Percentiles rank a stretch among this genome's conserved stretches.
phyloP scores from a whole-genome alignment of 2,797 vertebrate genomes.

The Pseudomugil gertrudae region DNA sequence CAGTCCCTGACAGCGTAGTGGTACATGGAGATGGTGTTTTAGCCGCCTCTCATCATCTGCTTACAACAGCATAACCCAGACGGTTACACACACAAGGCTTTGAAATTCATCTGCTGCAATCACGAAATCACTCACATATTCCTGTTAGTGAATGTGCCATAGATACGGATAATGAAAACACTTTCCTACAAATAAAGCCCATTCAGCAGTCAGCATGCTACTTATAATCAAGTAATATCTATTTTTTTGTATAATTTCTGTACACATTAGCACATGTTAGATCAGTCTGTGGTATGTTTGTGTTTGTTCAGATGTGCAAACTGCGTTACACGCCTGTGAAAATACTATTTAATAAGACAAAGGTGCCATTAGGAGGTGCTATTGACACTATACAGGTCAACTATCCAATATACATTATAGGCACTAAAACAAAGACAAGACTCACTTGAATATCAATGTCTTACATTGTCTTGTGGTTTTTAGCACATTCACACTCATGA shows the following conservation, averaged over 20 bases:
- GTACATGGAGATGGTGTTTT: slow-evolving; percentile 27
- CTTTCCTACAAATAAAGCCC: slow-evolving; percentile 23
- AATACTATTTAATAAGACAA: slow-evolving; percentile 42
- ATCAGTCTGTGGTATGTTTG: slow-evolving; percentile 19
- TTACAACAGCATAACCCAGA: slow-evolving; percentile 22
- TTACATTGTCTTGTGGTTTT: slow-evolving; percentile 54
- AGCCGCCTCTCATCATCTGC: slow-evolving; percentile 27
- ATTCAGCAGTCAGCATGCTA: slow-evolving; percentile 22
- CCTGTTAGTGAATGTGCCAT: slow-evolving; percentile 25
- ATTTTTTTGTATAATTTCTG: slow-evolving; percentile 12
- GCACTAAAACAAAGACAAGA: slow-evolving; percentile 75
- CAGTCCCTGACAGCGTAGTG: slow-evolving; percentile 41
- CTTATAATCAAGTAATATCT: slow-evolving; percentile 14
- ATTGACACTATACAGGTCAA: slow-evolving; percentile 52
- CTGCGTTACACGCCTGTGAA: slow-evolving; percentile 32
- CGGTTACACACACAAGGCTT: slow-evolving; percentile 26
- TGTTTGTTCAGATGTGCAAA: slow-evolving; percentile 43
- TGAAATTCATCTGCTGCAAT: slow-evolving; percentile 37
- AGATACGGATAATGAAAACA: slow-evolving; percentile 33
- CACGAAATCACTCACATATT: slow-evolving; percentile 24
- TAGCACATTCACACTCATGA: slow-evolving; percentile 66
- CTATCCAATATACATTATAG: slow-evolving; percentile 58
- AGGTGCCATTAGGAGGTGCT: slow-evolving; percentile 58
- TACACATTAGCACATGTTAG: slow-evolving; percentile 24
- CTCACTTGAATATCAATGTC: slow-evolving; percentile 58